A percentile compares a stretch with the other conserved stretches of the same genome.
These are phyloP conservation scores for Lagria hirta DNA, from an alignment of 2,888 invertebrate genomes.

Conservation along the genomic window DNA sequence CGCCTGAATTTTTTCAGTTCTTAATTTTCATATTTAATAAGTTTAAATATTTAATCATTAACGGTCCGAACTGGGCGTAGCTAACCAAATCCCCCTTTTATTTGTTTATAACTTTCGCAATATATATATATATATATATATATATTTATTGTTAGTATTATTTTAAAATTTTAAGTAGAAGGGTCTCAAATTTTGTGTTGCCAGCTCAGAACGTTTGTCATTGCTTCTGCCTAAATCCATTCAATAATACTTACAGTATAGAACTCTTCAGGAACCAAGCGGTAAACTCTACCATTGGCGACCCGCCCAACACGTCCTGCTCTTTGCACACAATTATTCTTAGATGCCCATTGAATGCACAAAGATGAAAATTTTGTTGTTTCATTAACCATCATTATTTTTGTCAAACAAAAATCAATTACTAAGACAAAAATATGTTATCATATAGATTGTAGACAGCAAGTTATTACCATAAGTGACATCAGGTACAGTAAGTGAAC, in stretches of 20 bases:
- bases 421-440: conserved; percentile 60
- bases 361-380: conserved; percentile 78
- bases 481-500: conserved; percentile 88
- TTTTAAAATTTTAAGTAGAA: too few species aligned
- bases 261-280: conserved; percentile 69
- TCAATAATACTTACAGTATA: conserved; percentile 59
- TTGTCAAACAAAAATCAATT: conserved; percentile 92
- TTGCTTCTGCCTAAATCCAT: too few species aligned
- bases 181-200: too few species aligned
- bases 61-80: too few species aligned
- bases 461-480: conserved; percentile 79
- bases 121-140: too few species aligned
- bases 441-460: conserved; percentile 4
- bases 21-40: too few species aligned
- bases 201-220: too few species aligned
- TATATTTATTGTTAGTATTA: too few species aligned
- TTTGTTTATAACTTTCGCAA: too few species aligned
- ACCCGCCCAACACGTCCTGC: conserved; percentile 90
- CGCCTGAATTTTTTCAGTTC: too few species aligned
- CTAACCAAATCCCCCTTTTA: too few species aligned
- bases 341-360: conserved; percentile 83
- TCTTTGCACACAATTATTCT: conserved; percentile 85
- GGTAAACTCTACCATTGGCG: conserved; percentile 80
- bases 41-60: too few species aligned
- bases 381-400: conserved; percentile 74